phyloP scores from a whole-genome alignment of 1,140 invertebrate genomes.

The Lutraria rhynchaena region DNA sequence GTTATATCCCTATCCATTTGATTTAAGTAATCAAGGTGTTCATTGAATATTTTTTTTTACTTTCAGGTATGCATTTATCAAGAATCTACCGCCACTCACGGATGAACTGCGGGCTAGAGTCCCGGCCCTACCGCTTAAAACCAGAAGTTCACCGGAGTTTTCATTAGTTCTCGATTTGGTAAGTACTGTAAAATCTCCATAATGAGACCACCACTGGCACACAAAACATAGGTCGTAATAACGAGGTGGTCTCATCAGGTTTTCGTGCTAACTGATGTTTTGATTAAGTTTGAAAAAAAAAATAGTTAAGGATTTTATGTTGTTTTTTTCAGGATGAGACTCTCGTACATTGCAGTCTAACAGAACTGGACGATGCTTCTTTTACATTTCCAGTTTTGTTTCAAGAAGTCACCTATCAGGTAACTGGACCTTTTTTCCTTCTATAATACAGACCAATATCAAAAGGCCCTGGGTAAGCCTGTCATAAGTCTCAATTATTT shows the following conservation, averaged over 20 bases:
- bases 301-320: too few relatives aligned
- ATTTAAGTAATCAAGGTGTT: too few relatives aligned
- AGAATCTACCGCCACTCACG: constrained; percentile 94
- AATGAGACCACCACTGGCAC: too few relatives aligned
- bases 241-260: too few relatives aligned
- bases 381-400: constrained; percentile 97
- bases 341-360: constrained; percentile 96
- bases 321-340: constrained; percentile 95
- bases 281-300: too few relatives aligned
- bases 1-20: too few relatives aligned
- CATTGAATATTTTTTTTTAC: constrained; percentile 28
- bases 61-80: constrained; percentile 91
- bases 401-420: constrained; percentile 93
- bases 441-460: too few relatives aligned
- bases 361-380: constrained; percentile 94
- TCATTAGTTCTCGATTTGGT: constrained; percentile 94
- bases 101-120: constrained; percentile 92
- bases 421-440: constrained; percentile 65
- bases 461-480: too few relatives aligned
- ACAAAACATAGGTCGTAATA: too few relatives aligned
- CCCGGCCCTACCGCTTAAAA: constrained; percentile 96
- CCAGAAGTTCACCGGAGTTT: constrained; percentile 95
- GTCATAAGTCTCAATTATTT: too few relatives aligned
- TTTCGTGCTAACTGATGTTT: too few relatives aligned
- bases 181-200: constrained; percentile 77